Evolutionary conservation across 2,113 vertebrate genomes (phyloP).

Genomic region (Isichthys henryi): DNA sequence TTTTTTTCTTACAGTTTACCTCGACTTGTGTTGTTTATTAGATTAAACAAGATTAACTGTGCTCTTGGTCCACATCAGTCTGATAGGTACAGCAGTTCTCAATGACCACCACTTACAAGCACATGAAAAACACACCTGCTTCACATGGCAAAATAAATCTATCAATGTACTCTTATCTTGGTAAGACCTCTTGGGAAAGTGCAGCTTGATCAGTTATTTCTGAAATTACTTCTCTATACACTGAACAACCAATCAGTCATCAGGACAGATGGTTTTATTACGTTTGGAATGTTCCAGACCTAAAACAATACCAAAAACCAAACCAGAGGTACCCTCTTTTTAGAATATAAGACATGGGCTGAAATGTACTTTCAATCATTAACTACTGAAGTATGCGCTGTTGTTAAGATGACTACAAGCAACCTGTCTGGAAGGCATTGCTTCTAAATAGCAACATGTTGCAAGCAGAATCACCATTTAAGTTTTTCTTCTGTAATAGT

Average conservation of each 20-base stretch:
- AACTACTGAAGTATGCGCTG: not conserved
- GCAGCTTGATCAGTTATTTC: slow-evolving; percentile 18
- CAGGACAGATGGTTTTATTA: not conserved
- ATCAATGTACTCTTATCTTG: slow-evolving; percentile 32
- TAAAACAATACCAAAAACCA: not conserved
- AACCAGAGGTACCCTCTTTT: not conserved
- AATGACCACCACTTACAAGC: slow-evolving; percentile 7
- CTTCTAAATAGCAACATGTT: not conserved
- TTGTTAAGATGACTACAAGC: not conserved
- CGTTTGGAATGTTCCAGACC: slow-evolving; percentile 42
- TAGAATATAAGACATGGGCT: not conserved
- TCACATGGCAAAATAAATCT: slow-evolving; percentile 27
- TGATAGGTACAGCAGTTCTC: not conserved
- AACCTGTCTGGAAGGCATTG: not conserved
- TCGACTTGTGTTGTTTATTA: not conserved
- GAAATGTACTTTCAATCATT: not conserved
- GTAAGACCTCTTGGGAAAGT: slow-evolving; percentile 31
- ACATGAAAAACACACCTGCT: slow-evolving; percentile 20
- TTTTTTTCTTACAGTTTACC: not conserved
- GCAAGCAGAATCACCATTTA: not conserved
- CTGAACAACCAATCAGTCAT: slow-evolving; percentile 8
- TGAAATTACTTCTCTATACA: slow-evolving; percentile 23
- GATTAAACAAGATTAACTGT: not conserved
- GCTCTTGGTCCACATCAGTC: not conserved
- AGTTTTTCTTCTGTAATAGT: not conserved